A percentile compares a stretch with the other conserved stretches of the same genome.
phyloP scores from a whole-genome alignment of 2,888 invertebrate genomes.

The Drosophila nr. fundita region DNA sequence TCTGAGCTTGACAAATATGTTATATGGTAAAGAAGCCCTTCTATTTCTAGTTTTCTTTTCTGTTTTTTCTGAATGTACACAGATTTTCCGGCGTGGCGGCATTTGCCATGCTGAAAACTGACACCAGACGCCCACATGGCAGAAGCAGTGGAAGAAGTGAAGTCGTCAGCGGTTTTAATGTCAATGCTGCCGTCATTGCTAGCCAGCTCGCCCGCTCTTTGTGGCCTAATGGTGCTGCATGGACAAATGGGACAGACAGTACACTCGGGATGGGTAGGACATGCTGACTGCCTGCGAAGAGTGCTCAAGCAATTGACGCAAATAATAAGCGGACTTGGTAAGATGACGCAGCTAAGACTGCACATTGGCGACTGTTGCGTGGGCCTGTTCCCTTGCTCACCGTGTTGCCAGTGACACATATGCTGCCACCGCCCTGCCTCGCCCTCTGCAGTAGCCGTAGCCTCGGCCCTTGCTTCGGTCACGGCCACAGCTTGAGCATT shows the following conservation, averaged over 20 bases:
- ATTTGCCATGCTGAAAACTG: constrained; percentile 63
- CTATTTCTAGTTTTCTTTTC: background rate
- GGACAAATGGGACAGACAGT: background rate
- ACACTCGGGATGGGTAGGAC: constrained; percentile 13
- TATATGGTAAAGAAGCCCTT: background rate
- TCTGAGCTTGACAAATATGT: background rate
- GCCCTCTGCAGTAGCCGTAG: constrained; percentile 3
- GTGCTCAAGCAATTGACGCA: constrained; percentile 78
- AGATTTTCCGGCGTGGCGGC: constrained; percentile 51
- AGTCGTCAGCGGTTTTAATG: constrained; percentile 47
- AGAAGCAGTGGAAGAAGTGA: constrained; percentile 21
- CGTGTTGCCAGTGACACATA: constrained; percentile 54
- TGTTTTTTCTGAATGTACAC: background rate
- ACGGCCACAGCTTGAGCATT: constrained; percentile 79
- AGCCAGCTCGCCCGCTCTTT: constrained; percentile 4
- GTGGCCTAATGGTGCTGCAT: constrained; percentile 8
- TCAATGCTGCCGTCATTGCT: constrained; percentile 46
- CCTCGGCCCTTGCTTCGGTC: constrained; percentile 61
- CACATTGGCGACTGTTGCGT: constrained; percentile 41
- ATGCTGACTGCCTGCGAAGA: constrained; percentile 28
- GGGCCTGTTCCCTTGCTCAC: constrained; percentile 8
- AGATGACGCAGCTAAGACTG: constrained; percentile 52
- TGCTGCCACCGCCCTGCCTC: constrained; percentile 3
- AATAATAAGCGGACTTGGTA: constrained; percentile 65
- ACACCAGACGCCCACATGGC: constrained; percentile 64